A percentile compares a stretch with the other conserved stretches of the same genome.
Evolutionary conservation across 2,797 vertebrate species (phyloP).

Genomic region (Macropodus opercularis): DNA sequence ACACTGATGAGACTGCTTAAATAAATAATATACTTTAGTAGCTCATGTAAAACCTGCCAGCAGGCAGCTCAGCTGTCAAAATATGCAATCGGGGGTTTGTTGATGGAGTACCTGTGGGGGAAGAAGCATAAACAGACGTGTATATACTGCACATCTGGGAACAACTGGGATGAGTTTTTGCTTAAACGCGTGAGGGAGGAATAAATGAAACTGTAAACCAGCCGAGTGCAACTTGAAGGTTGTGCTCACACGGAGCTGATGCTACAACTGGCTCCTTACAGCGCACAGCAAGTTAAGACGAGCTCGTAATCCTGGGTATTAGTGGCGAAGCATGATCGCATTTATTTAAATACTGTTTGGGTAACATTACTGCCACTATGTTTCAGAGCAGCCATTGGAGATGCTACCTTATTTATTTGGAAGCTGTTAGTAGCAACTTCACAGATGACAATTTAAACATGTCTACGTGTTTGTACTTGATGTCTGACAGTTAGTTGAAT

Average conservation of each 20-base stretch:
- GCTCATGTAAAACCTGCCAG: conserved; percentile 2
- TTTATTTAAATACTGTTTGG: no score
- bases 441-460: no score
- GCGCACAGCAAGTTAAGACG: no score
- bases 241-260: not conserved
- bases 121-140: not conserved
- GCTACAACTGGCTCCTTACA: not conserved
- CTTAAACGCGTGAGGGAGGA: not conserved
- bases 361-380: no score
- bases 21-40: conserved; percentile 15
- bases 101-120: conserved; percentile 9
- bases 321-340: no score
- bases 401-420: no score
- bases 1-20: conserved; percentile 23
- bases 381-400: no score
- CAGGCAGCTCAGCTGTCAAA: conserved; percentile 10
- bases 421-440: no score
- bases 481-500: no score
- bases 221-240: not conserved
- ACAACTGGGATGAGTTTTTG: conserved; percentile 11
- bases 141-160: not conserved
- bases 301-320: no score
- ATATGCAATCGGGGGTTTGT: not conserved
- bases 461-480: no score
- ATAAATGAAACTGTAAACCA: not conserved